Conservation (phyloP, 1,140 invertebrate species). For the Zaprionus africanus region DNA sequence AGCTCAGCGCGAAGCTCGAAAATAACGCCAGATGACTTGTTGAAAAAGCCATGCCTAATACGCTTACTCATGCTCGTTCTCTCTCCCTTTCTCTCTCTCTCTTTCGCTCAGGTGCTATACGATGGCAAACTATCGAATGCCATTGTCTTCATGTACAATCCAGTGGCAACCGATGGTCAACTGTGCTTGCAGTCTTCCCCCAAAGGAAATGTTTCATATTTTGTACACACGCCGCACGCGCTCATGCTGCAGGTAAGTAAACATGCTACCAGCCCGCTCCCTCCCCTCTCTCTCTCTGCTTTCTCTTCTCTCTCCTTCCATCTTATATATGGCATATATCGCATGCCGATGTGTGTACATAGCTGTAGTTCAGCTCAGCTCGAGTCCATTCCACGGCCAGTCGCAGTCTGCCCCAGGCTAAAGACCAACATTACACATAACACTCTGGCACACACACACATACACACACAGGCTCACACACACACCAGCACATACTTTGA, state of each 20-base stretch:
- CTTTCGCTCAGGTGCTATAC: conserved; percentile 93
- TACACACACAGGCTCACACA: conserved; percentile 12
- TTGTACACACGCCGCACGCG: conserved; percentile 99
- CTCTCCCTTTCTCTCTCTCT: conserved; percentile 26
- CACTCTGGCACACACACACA: conserved; percentile 8
- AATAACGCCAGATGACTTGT: conserved; percentile 46
- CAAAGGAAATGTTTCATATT: conserved; percentile 98
- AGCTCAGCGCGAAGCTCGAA: conserved; percentile 18
- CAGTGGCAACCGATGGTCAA: conserved; percentile 98
- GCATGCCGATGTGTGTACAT: not conserved
- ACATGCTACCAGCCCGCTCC: not conserved
- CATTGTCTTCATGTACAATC: conserved; percentile 99
- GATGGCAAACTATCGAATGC: conserved; percentile 98
- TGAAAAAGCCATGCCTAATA: conserved; percentile 59
- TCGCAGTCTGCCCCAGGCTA: not conserved
- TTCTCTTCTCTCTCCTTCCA: not conserved
- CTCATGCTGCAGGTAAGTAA: conserved; percentile 97
- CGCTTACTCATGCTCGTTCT: not conserved
- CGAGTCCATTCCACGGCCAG: conserved; percentile 24
- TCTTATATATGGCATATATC: conserved; percentile 6
- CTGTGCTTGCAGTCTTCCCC: conserved; percentile 98
- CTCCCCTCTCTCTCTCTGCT: not conserved
- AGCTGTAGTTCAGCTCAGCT: conserved; percentile 4
- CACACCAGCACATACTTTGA: not conserved
- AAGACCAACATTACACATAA: conserved; percentile 17